A percentile compares a stretch with the other conserved stretches of the same genome.
Conservation (phyloP, 2,888 invertebrate species). For the Sminthurinus aureus region DNA sequence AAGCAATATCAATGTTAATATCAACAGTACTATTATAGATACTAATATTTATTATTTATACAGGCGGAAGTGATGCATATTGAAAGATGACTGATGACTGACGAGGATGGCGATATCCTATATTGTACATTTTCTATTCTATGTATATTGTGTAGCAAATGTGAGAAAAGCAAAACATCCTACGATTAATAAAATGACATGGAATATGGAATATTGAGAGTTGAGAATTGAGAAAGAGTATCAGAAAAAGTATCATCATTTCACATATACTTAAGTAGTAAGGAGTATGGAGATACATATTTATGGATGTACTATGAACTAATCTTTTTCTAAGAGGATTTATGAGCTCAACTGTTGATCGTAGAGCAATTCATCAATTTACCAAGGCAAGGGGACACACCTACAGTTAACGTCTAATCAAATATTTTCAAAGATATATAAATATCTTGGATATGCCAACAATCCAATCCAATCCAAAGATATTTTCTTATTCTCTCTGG, state of each 20-base stretch:
- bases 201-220: background rate
- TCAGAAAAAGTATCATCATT: no score
- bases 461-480: slow-evolving; percentile 20
- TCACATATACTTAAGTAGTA: background rate
- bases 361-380: slow-evolving; percentile 39
- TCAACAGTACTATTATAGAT: no score
- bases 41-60: no score
- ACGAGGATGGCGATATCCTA: no score
- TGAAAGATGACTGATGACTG: no score
- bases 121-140: no score
- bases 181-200: background rate
- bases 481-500: background rate
- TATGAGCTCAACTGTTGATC: slow-evolving; percentile 29
- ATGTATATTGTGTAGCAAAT: no score
- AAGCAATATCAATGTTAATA: no score
- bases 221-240: no score
- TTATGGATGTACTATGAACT: slow-evolving; percentile 19
- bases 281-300: no score
- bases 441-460: slow-evolving; percentile 14
- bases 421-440: slow-evolving; percentile 24
- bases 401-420: slow-evolving; percentile 29
- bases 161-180: no score
- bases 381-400: slow-evolving; percentile 36
- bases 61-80: no score
- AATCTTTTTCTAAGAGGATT: slow-evolving; percentile 35